Base-by-base conservation (phyloP, 1,140 invertebrate genomes). In the Heliconius hewitsoni region DNA sequence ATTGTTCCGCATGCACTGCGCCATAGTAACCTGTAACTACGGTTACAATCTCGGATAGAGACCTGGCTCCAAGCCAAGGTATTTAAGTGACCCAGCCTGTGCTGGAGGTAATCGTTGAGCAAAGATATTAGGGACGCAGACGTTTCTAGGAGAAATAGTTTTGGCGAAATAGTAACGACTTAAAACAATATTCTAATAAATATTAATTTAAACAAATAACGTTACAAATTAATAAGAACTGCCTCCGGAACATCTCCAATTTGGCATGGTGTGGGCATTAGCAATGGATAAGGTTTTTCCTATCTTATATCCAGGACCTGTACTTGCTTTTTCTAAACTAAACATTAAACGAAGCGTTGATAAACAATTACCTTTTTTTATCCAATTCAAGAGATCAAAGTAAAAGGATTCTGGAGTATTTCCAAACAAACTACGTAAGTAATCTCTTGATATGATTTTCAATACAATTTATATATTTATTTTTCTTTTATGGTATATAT, bases 271-370 rank as follows among this genome's bases (percentile, higher is more conserved):
- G 52, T 60, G 74, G 46, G 34, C 34, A 75, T 75, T 75, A 75
- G 74, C 74, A 75, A 75, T 75, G 74, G 52, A 75, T 75, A 75
- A 34, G 52, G 74, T 34, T 60, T 60, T 75, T 60, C 60, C n/a
- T 74, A 74, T 74, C 50, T 52, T 50, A 74, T 74, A 74, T 74
- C 73, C 37, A 39, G 73, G 73, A 27, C 60, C 52, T 57, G 8
- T 6, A 30, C 39, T 75, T 13, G 30, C n/a, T 75, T 60, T 75
- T 75, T 60, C 52, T 75, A 75, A 60, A 70, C 55, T 70, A 30
- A n/a, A 30, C 37, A 60, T 70, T 66, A 42, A 76, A 52, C 74
- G 74, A 66, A 37, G 27, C 52, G 55, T 42, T 57, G 74, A 76
- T 66, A 76, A 66, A 66, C 74, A 76, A 75, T 66, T 23, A 8